phyloP scores from a whole-genome alignment of 53 echinoderm and acorn worm species.

The Hippasteria phrygiana region DNA sequence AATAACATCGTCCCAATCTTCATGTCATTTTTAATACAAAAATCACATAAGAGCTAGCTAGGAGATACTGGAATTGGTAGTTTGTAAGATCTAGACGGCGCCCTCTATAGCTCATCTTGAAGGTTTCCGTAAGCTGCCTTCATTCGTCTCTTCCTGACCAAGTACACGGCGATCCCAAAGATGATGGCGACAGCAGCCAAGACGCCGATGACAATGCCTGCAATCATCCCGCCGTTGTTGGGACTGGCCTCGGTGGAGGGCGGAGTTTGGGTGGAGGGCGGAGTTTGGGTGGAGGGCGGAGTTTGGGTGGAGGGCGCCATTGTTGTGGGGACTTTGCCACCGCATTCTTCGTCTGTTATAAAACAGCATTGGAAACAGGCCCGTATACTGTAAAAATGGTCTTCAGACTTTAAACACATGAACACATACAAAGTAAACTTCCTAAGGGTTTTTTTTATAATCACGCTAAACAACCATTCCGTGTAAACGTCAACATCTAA shows the following conservation, averaged over 20 bases:
- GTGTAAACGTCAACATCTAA: too few species aligned
- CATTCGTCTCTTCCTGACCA: not conserved
- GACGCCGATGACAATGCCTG: slow-evolving; percentile 26
- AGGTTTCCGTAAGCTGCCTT: slow-evolving; percentile 28
- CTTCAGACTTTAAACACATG: too few species aligned
- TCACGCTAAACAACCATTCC: too few species aligned
- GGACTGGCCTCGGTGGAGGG: slow-evolving; percentile 9
- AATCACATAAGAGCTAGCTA: too few species aligned
- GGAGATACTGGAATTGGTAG: too few species aligned
- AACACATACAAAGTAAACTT: too few species aligned
- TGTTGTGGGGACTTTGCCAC: not conserved
- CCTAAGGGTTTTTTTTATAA: too few species aligned
- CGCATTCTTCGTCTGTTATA: not conserved
- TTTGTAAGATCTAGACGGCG: too few species aligned
- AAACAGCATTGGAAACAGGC: not conserved
- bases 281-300: not conserved
- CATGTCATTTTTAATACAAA: too few species aligned
- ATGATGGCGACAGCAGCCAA: not conserved
- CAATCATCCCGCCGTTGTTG: slow-evolving; percentile 14
- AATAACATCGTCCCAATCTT: too few species aligned
- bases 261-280: not conserved
- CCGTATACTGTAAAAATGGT: too few species aligned
- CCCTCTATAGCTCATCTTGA: not conserved
- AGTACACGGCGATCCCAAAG: not conserved
- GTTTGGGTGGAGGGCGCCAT: not conserved